Evolutionary conservation across 2,797 vertebrate species (phyloP), one percentile per base, ranked within the genome.

Genomic region (Pterois miles): DNA sequence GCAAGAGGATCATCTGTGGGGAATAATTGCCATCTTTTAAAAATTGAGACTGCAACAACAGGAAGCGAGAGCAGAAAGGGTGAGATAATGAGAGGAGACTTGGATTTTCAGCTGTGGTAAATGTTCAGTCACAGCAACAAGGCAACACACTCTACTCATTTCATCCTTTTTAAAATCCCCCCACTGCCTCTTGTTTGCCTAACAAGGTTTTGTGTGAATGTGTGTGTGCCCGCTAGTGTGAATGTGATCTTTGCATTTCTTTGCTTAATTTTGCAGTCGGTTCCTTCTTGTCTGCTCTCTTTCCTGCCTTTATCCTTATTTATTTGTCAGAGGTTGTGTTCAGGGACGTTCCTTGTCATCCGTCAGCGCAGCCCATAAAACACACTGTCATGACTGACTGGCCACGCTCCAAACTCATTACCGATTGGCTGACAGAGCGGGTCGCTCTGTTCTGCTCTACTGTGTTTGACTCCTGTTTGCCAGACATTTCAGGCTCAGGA

Each of bases 381-480:
- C 92, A 92, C 90, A 90, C 93, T 92, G 92, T 95, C 93, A 92
- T 92, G 92, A 92, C 92, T 92, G 92, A 92, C 91, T 91, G 92
- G 90, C 91, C 83, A 91, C 84, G 87, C 89, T 93, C 92, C 91
- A 89, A 92, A 93, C 88, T 93, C 89, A 90, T 91, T 90, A 89
- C 92, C 90, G 91, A 95, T 95, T 91, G 93, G 93, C 92, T 93
- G 92, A 95, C 93, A 89, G 93, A 92, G 91, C 90, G 91, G 88
- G 87, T 91, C 90, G 85, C 88, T 91, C 86, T 86, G 92, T 91
- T 92, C 89, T 90, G 92, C 92, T 91, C 92, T 53, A 85, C 76
- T 88, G 86, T 93, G 87, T 91, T 88, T 87, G 90, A 89, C 90
- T 93, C 91, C 86, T 90, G 87, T 93, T 94, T 90, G 90, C 91